Evolutionary conservation across 2,113 vertebrate species (phyloP).

Genomic region (Psettodes erumei): DNA sequence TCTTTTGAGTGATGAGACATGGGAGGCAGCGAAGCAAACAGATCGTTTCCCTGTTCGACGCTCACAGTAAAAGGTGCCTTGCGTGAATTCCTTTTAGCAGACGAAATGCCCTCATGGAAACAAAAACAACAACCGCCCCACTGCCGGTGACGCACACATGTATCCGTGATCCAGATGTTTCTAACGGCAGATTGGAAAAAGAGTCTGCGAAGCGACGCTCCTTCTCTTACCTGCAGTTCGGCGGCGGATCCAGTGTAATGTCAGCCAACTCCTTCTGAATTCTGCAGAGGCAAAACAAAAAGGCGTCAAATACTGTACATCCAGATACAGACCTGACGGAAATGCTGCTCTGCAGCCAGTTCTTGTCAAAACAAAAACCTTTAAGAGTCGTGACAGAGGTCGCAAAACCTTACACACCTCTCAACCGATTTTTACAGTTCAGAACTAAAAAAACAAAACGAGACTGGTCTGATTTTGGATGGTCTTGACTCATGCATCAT

Average conservation of each 20-base stretch:
- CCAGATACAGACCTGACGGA: background rate
- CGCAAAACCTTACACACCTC: background rate
- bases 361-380: background rate
- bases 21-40: background rate
- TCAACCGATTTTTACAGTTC: background rate
- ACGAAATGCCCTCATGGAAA: background rate
- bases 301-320: background rate
- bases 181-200: background rate
- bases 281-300: slow-evolving; percentile 73
- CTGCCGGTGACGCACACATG: background rate
- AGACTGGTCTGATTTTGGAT: background rate
- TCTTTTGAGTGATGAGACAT: background rate
- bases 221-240: slow-evolving; percentile 92
- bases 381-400: background rate
- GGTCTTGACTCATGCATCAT: background rate
- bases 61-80: background rate
- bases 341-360: background rate
- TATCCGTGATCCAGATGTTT: background rate
- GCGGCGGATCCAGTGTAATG: slow-evolving; percentile 96
- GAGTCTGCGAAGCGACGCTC: background rate
- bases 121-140: background rate
- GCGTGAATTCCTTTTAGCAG: background rate
- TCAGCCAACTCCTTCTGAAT: slow-evolving; percentile 98
- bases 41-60: background rate
- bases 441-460: background rate